Base-by-base conservation (phyloP, 2,113 vertebrate genomes). In the Bubo blakistoni region DNA sequence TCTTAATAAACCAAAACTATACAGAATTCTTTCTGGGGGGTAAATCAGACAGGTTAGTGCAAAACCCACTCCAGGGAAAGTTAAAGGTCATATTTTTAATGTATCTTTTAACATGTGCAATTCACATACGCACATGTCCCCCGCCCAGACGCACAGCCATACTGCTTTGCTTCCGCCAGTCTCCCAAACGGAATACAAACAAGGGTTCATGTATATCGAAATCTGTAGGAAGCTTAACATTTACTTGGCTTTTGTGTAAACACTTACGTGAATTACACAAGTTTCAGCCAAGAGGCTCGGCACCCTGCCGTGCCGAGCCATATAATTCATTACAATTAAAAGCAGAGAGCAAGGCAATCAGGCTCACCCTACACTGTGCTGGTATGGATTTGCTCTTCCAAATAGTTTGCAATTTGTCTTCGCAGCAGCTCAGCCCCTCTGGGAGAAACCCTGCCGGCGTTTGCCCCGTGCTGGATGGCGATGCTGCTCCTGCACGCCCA, bases 201-300 rank as follows among this genome's bases (percentile, higher is more conserved):
- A 81, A 49, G 67, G 78, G 58, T 55, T 72, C 94, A 20, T 10
- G 57, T 44, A 76, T 15, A 77, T 1, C 80, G 88, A 78, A 94
- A 89, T 85, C 95, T 66, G 91, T 87, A 91, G 92, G 91, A 96
- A 96, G 94, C 91, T 96, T 94, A 96, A 91, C 94, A 92, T 94
- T 92, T 91, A 74, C 92, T 94, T 86, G 97, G 94, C 94, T 97
- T 97, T 96, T 91, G 88, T 96, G 92, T 95, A 97, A 97, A 97
- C 95, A 97, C 91, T 93, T 65, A 87, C 2, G 42, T 90, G 93
- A 96, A 91, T 95, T 87, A 96, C 94, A 91, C 67, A 67, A 90
- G 84, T 91, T 95, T 92, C 92, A 95, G 92, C 78, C 95, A 86
- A 91, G 95, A 95, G 77, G 52, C 91, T 90, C 15, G 2, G 93